A percentile compares a stretch with the other conserved stretches of the same genome.
These are phyloP conservation scores for Montipora efflorescens DNA, from an alignment of 64 coral and sea anemone genomes.

Conservation along the genomic window DNA sequence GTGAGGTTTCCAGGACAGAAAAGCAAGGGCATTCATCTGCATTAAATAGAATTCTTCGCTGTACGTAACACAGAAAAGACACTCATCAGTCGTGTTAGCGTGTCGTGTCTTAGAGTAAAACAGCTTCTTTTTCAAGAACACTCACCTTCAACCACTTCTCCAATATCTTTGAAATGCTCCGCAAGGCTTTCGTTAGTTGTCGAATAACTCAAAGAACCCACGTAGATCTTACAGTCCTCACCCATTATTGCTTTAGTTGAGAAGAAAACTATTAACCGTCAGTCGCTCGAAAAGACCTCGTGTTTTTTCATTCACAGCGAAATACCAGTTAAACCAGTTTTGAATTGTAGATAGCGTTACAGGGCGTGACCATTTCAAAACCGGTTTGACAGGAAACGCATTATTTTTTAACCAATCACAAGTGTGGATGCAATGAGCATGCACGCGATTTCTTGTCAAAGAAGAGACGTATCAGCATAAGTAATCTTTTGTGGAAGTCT, in stretches of 20 bases:
- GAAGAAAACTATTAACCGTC: neutral
- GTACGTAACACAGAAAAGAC: too few species aligned
- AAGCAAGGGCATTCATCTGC: too few species aligned
- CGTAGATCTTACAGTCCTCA: slow-evolving; percentile 1
- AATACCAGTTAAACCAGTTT: neutral
- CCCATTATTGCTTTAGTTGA: neutral
- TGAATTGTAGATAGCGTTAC: neutral
- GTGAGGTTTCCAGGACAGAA: too few species aligned
- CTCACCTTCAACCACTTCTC: neutral
- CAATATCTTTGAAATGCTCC: neutral
- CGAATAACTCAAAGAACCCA: slow-evolving; percentile 11
- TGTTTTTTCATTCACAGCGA: neutral
- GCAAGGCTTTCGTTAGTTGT: neutral
- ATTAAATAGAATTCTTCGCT: too few species aligned
- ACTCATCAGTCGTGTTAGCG: too few species aligned
- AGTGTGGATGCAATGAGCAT: neutral
- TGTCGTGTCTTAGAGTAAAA: neutral
- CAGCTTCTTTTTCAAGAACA: neutral
- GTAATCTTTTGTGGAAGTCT: too few species aligned
- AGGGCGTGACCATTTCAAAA: neutral
- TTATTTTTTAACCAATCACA: slow-evolving; percentile 14
- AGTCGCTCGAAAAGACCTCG: neutral
- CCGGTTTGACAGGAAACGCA: slow-evolving; percentile 7
- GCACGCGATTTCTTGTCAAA: too few species aligned
- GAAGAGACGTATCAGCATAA: too few species aligned